These are phyloP conservation scores for Nomada flava DNA, from an alignment of 2,888 invertebrate genomes.

Conservation along the genomic window DNA sequence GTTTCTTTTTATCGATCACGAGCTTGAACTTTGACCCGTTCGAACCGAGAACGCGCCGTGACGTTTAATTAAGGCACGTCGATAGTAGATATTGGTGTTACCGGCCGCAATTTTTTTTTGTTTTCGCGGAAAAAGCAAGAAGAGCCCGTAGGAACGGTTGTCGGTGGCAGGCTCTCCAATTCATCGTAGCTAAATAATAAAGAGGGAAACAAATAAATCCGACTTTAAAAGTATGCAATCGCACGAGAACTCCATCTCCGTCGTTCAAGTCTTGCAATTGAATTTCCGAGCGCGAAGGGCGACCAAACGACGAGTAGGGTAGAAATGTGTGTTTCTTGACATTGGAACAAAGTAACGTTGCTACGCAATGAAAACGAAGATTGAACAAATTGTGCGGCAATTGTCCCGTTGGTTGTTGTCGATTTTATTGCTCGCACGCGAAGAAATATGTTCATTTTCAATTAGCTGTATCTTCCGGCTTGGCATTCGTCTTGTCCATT, in stretches of 20 bases:
- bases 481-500: neutral
- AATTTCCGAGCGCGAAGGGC: no score
- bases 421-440: no score
- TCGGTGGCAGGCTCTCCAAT: slow-evolving; percentile 17
- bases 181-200: neutral
- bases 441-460: neutral
- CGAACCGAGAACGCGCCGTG: slow-evolving; percentile 23
- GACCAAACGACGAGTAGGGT: no score
- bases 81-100: slow-evolving; percentile 32
- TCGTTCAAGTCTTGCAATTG: no score
- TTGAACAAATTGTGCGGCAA: no score
- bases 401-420: no score
- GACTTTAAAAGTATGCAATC: neutral
- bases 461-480: neutral
- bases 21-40: slow-evolving; percentile 38
- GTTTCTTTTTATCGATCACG: neutral
- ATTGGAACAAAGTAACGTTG: no score
- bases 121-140: slow-evolving; percentile 10
- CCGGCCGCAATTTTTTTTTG: slow-evolving; percentile 19
- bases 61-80: slow-evolving; percentile 50
- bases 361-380: no score
- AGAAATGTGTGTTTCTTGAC: no score
- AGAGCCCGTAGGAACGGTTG: slow-evolving; percentile 5
- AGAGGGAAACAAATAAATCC: no score
- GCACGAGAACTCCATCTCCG: neutral